Evolutionary conservation across 2,888 invertebrate genomes (phyloP), one percentile per base, ranked within the genome.

Genomic region (Nomada ruficornis): DNA sequence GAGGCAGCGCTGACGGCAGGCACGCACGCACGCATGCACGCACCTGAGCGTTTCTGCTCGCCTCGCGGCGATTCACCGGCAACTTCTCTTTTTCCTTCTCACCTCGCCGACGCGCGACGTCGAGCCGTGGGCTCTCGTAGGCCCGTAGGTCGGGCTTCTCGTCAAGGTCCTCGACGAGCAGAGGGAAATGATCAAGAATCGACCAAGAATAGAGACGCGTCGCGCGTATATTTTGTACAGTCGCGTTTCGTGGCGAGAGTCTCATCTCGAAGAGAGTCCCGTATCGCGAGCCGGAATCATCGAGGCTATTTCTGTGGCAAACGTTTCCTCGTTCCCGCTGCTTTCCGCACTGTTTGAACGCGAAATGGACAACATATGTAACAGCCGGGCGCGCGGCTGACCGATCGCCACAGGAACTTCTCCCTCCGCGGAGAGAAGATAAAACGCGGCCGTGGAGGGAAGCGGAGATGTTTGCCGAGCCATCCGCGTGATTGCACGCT

Each of bases 291-390:
- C 26, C 26, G 69, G 75, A 76, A 55, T 67, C 54, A n/a, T 67
- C 9, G 62, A 50, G 15, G 13, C 36, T 60, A 36, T 69, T 36
- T 29, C 63, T 42, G 67, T 62, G 68, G 78, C 54, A 47, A 62
- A 67, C 74, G 74, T 78, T 78, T 78, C 78, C 78, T 68, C 68
- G 78, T 75, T 75, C 68, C 65, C 80, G 67, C n/a, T 63, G 85
- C 83, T 87, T 88, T 83, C 85, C 83, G 90, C 86, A 86, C 88
- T 93, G 91, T 93, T 93, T 93, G 92, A 92, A 90, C 91, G 88
- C 88, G 91, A 90, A 93, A 93, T 93, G 93, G 93, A 93, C 93
- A 91, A 92, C 92, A 92, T 93, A 89, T 92, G 93, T 93, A 93
- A 91, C 91, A 91, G 89, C 89, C 90, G 91, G 92, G 91, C 85